Base-by-base conservation (phyloP, 2,113 vertebrate species). In the Pangasianodon hypophthalmus region DNA sequence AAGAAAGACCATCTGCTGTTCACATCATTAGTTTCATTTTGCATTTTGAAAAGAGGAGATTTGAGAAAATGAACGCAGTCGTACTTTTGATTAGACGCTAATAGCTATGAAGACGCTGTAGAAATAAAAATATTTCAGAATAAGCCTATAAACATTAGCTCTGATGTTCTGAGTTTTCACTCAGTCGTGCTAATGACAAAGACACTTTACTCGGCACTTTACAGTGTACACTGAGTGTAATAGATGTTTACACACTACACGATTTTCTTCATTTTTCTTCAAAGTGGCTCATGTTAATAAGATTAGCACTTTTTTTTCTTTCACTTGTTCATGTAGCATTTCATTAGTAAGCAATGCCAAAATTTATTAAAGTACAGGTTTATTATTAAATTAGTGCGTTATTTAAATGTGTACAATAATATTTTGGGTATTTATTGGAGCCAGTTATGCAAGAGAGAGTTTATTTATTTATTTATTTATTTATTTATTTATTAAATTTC, bases 1-100 rank as follows among this genome's bases (percentile, higher is more conserved):
- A 44, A 58, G 14, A 32, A 2, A 88, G 52, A 71, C 88, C 90
- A 92, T 92, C 90, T 90, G 90, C 73, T 91, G 21, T 84, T 64
- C 82, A 84, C 90, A 84, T 83, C 88, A 91, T 90, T 92, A 89
- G 73, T n/a, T 87, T 87, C 52, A 88, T 87, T 87, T 56, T 89
- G 79, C 48, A 29, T 87, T 58, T 87, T 79, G 52, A 87, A 90
- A 90, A 73, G 60, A 87, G 85, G 81, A 41, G 24, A 85, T 46
- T 62, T 85, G 60, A 71, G 79, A 77, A 84, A 89, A 87, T 64
- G 64, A 89, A 32, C 9, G 32, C 41, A 60, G 73, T 64, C 84
- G 52, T 54, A 77, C 26, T 81, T 87, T 41, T 52, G 62, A 89
- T 89, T 52, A 91, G 64, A 87, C 2, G 1, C 37, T 86, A 71